phyloP scores from a whole-genome alignment of 2,888 invertebrate species.

The Mythimna ferrago region DNA sequence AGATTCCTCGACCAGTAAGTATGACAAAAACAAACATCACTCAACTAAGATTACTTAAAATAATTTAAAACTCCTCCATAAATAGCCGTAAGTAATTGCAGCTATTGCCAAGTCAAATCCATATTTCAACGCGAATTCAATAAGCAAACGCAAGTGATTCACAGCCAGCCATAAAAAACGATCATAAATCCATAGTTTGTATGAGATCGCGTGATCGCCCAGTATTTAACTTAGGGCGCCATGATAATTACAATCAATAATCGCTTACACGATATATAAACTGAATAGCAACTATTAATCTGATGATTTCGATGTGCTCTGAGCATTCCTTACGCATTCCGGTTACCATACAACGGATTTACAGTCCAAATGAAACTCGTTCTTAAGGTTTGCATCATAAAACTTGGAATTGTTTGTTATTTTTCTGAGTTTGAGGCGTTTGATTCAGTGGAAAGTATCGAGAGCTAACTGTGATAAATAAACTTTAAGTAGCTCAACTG shows the following conservation, averaged over 20 bases:
- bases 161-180: constrained; percentile 66
- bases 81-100: constrained; percentile 54
- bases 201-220: constrained; percentile 80
- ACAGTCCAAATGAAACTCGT: constrained; percentile 31
- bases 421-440: constrained; percentile 53
- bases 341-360: constrained; percentile 29
- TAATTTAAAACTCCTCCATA: constrained; percentile 38
- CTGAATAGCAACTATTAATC: constrained; percentile 80
- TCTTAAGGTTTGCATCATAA: constrained; percentile 40
- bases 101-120: constrained; percentile 51
- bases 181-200: constrained; percentile 73
- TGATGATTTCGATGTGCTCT: constrained; percentile 68
- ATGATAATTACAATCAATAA: constrained; percentile 89
- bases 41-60: constrained; percentile 35
- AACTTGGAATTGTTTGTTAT: constrained; percentile 38
- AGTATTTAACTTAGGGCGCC: constrained; percentile 81
- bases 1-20: constrained; percentile 11
- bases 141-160: constrained; percentile 56
- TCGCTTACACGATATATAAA: constrained; percentile 76
- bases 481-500: constrained; percentile 78
- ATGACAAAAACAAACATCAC: constrained; percentile 18
- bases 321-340: constrained; percentile 48
- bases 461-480: constrained; percentile 82
- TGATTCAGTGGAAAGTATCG: constrained; percentile 66
- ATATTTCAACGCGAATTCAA: constrained; percentile 64